Evolutionary conservation across 2,797 vertebrate species (phyloP), one percentile per base, ranked within the genome.

Genomic region (Sebastes kiyomatsui): DNA sequence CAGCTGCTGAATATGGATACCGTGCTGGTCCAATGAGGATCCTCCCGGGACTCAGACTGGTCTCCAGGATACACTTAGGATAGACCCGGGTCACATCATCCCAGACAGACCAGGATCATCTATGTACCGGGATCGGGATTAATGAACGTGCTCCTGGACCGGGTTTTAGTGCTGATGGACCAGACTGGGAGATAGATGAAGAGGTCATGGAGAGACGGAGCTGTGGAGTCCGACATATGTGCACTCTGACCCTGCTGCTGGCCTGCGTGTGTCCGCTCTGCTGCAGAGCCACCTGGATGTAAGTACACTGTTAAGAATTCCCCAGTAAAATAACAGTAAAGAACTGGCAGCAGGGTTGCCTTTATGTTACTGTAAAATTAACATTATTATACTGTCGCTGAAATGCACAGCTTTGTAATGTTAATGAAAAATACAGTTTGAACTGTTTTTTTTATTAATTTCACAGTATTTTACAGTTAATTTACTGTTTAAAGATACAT

Each of bases 211-310:
- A 96, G 92, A 92, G 78, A 71, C 93, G 91, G 77, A 84, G 89
- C 87, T 77, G 93, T 80, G 94, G 95, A 92, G 92, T 93, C 90
- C 90, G 92, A 80, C 91, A 91, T 84, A 71, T 95, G 87, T 76
- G 94, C 84, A 77, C 96, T 10, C 87, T 97, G 89, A 93, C 94
- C 65, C 93, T 97, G 25, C 90, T 91, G 79, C 91, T 98, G 84
- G 87, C 96, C 38, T 94, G 90, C 32, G 88, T 95, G 54, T 93
- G 95, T 58, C 97, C 97, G 75, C 86, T 91, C 67, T 86, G 95
- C 84, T 95, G 95, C 82, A 92, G 94, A 12, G 96, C 94, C 90
- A 96, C 93, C 89, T 99, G 98, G 98, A 97, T 97, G 98, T 99
- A 90, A 97, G 98, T 35, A 5, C 33, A 35, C 33, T 13, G 33